Evolutionary conservation across 2,888 invertebrate species (phyloP).

Genomic region (Phengaris arion): DNA sequence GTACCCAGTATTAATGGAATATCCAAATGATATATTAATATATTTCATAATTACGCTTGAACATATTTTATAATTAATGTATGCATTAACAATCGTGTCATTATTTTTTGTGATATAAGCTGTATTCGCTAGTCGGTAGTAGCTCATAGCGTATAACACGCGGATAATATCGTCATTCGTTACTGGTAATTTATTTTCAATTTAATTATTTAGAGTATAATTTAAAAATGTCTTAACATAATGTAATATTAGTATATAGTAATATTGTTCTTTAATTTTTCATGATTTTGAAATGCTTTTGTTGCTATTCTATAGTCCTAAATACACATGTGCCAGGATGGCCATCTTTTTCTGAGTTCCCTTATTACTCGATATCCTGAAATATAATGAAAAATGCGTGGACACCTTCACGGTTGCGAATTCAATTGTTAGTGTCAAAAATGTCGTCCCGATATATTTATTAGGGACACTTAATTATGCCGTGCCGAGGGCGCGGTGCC

Average conservation of each 20-base stretch:
- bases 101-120: conserved; percentile 24
- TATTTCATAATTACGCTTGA: conserved; percentile 19
- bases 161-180: neutral
- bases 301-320: too few relatives aligned
- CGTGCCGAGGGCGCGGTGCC: conserved; percentile 65
- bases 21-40: conserved; percentile 35
- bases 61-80: conserved; percentile 24
- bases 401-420: neutral
- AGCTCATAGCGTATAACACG: neutral
- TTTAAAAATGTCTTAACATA: too few relatives aligned
- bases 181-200: neutral
- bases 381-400: too few relatives aligned
- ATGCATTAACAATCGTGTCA: conserved; percentile 25
- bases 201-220: too few relatives aligned
- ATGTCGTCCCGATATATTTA: conserved; percentile 49
- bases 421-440: conserved; percentile 24
- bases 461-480: conserved; percentile 63
- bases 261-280: too few relatives aligned
- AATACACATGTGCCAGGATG: too few relatives aligned
- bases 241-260: too few relatives aligned
- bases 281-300: too few relatives aligned
- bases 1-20: conserved; percentile 55
- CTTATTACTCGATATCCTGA: too few relatives aligned
- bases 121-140: neutral
- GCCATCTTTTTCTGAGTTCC: too few relatives aligned